phyloP scores from a whole-genome alignment of 2,888 invertebrate genomes.

The Julus scandinavius region DNA sequence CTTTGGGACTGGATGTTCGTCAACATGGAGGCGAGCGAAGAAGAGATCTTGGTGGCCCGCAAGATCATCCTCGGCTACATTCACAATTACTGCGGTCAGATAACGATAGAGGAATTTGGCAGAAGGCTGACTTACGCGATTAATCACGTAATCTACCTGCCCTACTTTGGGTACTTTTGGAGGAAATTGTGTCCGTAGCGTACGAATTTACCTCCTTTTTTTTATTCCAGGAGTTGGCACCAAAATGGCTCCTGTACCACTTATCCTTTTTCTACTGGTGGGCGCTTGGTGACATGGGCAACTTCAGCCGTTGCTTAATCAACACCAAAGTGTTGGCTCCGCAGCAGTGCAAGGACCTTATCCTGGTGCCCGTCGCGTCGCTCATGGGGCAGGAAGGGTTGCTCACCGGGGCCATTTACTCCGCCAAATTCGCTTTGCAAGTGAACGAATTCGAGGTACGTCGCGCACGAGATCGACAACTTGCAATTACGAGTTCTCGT shows the following conservation, averaged over 20 bases:
- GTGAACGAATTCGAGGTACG: conserved; percentile 74
- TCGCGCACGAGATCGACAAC: not conserved
- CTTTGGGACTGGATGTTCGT: conserved; percentile 52
- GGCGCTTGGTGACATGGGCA: conserved; percentile 75
- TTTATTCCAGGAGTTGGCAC: conserved; percentile 73
- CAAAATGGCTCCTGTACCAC: conserved; percentile 79
- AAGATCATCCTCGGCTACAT: conserved; percentile 54
- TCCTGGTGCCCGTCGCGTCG: conserved; percentile 77
- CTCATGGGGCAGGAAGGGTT: conserved; percentile 75
- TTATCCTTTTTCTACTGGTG: conserved; percentile 83
- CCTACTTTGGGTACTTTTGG: too few relatives aligned
- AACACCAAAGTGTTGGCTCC: conserved; percentile 73
- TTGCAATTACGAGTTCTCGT: too few relatives aligned
- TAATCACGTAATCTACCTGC: conserved; percentile 68
- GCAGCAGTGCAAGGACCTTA: conserved; percentile 73
- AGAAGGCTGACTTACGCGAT: conserved; percentile 79
- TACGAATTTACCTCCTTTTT: too few relatives aligned
- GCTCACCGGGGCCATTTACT: conserved; percentile 73
- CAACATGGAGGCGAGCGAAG: conserved; percentile 44
- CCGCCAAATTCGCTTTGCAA: conserved; percentile 73
- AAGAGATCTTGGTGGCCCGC: not conserved
- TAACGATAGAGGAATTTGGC: conserved; percentile 74
- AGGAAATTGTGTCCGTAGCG: too few relatives aligned
- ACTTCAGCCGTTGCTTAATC: conserved; percentile 78
- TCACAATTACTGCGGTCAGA: conserved; percentile 62